phyloP scores from a whole-genome alignment of 2,888 invertebrate genomes.

The Brachypalpus laphriformis region DNA sequence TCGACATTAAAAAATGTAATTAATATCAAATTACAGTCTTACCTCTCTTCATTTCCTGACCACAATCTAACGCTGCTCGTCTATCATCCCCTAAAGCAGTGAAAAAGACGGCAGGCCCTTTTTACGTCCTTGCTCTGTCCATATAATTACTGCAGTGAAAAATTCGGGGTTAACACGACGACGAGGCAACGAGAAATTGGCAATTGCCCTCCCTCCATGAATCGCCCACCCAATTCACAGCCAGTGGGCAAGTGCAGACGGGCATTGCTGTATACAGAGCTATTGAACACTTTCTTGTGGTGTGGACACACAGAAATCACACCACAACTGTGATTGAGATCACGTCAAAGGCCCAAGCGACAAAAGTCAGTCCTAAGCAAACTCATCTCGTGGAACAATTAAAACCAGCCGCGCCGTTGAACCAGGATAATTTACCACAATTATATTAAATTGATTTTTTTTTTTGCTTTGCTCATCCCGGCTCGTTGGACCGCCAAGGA shows the following conservation, averaged over 20 bases:
- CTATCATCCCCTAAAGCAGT: conserved; percentile 12
- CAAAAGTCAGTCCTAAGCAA: conserved; percentile 36
- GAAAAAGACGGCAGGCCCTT: conserved; percentile 18
- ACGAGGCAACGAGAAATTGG: conserved; percentile 30
- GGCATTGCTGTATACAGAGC: conserved; percentile 31
- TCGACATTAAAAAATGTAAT: conserved; percentile 48
- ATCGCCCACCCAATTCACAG: conserved; percentile 1
- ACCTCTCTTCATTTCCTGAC: conserved; percentile 23
- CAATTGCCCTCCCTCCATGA: conserved; percentile 40
- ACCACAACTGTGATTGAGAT: conserved; percentile 40
- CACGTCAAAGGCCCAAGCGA: background rate
- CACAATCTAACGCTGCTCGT: conserved; percentile 40
- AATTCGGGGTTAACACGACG: conserved; percentile 44
- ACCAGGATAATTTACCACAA: conserved; percentile 77
- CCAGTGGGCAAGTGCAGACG: conserved; percentile 10
- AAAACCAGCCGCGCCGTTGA: conserved; percentile 69
- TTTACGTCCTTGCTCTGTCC: background rate
- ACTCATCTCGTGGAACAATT: conserved; percentile 55
- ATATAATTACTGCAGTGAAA: conserved; percentile 45
- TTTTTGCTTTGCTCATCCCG: conserved; percentile 23
- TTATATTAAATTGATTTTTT: conserved; percentile 75
- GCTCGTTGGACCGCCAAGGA: conserved; percentile 56
- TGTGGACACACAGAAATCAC: background rate
- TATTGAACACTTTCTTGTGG: background rate
- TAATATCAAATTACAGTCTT: conserved; percentile 57